A percentile compares a stretch with the other conserved stretches of the same genome.
These are phyloP conservation scores for Corythornis cristatus DNA, from an alignment of 2,113 vertebrate species.

Conservation along the genomic window DNA sequence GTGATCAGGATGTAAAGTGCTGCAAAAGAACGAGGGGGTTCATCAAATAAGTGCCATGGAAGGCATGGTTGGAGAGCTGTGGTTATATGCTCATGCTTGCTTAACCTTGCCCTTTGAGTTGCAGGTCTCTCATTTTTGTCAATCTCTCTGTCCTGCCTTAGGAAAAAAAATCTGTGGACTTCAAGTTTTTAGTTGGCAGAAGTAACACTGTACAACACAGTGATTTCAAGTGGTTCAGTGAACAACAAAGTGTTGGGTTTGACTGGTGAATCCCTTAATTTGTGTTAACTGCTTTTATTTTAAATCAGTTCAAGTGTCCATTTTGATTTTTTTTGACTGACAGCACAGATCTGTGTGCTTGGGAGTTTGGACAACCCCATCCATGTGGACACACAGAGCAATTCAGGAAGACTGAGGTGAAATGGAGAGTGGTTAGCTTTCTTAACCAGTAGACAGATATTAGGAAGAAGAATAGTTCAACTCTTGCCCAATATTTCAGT, in stretches of 20 bases:
- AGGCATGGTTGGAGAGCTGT: neutral
- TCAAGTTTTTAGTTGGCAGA: neutral
- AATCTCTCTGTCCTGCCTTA: neutral
- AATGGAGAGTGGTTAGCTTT: neutral
- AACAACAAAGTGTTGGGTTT: neutral
- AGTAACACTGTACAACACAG: neutral
- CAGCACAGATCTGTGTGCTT: neutral
- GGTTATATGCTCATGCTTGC: neutral
- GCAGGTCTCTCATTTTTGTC: neutral
- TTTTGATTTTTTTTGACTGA: neutral
- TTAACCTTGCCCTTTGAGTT: neutral
- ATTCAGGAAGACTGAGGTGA: neutral
- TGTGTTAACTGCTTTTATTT: neutral
- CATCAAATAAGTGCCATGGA: neutral
- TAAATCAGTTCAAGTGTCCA: neutral
- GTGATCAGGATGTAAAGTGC: neutral
- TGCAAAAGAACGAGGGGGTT: neutral
- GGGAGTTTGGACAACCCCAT: neutral
- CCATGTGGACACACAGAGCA: neutral
- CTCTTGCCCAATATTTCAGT: neutral
- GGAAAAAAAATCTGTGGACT: neutral
- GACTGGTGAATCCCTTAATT: neutral
- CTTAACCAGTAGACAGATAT: neutral
- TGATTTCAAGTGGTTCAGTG: neutral
- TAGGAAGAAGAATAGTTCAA: neutral